Percentiles rank a stretch among this genome's conserved stretches.
Conservation (phyloP, 1,140 invertebrate genomes). For the Sweltsa coloradensis region DNA sequence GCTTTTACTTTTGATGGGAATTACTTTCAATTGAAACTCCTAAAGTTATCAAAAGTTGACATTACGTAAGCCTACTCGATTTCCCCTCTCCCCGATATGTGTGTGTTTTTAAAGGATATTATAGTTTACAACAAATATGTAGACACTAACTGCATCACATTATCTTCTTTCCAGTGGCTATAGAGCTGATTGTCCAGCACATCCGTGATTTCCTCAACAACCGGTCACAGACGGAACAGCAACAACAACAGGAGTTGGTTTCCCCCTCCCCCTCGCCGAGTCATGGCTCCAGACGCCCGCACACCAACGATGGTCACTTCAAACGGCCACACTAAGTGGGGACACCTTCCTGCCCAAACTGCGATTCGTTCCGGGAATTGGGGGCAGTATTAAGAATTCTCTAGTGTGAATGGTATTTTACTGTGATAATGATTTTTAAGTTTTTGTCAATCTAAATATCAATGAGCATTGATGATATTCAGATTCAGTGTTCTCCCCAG, state of each 20-base stretch:
- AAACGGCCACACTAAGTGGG: slow-evolving; percentile 9
- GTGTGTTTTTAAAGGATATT: too few relatives aligned
- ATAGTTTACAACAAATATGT: too few relatives aligned
- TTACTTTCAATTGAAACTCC: too few relatives aligned
- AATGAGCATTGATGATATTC: neutral
- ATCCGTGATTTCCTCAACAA: slow-evolving; percentile 68
- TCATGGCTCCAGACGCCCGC: slow-evolving; percentile 3
- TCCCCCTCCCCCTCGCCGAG: slow-evolving; percentile 9
- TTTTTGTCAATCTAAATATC: neutral
- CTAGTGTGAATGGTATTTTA: neutral
- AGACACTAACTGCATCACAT: too few relatives aligned
- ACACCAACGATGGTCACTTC: slow-evolving; percentile 27
- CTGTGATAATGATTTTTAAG: neutral
- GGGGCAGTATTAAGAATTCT: neutral
- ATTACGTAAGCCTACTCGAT: too few relatives aligned
- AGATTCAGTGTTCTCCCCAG: neutral
- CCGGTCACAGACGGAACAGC: slow-evolving; percentile 25
- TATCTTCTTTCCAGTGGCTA: slow-evolving; percentile 62
- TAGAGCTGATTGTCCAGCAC: slow-evolving; percentile 88
- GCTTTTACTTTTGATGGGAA: too few relatives aligned
- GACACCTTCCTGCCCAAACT: neutral
- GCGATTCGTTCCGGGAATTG: neutral
- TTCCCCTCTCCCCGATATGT: too few relatives aligned
- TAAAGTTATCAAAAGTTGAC: too few relatives aligned
- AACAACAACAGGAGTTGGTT: neutral